Percentiles rank a stretch among this genome's conserved stretches.
Evolutionary conservation across 64 coral and sea anemone genomes (phyloP).

Genomic region (Dendronephthya gigantea): DNA sequence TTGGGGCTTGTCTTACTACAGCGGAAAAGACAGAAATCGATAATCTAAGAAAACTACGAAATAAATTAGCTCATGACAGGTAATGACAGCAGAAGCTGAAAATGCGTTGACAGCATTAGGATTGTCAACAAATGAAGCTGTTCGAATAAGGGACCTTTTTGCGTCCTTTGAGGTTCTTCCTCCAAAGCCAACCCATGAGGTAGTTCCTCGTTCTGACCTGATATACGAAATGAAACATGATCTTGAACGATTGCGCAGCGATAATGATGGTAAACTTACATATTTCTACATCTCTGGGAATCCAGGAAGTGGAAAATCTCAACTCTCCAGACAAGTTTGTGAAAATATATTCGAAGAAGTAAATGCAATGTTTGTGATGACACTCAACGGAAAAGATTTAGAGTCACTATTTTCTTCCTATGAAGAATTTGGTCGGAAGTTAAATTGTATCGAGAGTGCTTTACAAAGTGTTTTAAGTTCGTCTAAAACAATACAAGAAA

Average conservation of each 20-base stretch:
- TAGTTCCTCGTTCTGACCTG: background rate
- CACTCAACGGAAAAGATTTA: background rate
- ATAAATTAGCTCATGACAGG: slow-evolving; percentile 4
- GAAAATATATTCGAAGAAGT: background rate
- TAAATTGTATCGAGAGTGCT: slow-evolving; percentile 1
- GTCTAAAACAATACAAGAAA: no score
- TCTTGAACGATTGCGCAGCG: no score
- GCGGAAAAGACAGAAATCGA: no score
- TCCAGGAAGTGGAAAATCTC: no score
- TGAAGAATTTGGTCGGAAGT: slow-evolving; percentile 7
- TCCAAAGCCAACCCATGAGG: background rate
- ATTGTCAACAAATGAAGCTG: no score
- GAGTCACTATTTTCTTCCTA: no score
- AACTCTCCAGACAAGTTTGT: slow-evolving; percentile 11
- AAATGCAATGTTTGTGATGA: background rate
- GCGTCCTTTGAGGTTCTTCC: background rate
- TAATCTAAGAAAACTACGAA: slow-evolving; percentile 4
- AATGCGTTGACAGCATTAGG: background rate
- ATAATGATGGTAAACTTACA: no score
- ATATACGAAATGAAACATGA: background rate
- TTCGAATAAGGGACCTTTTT: no score
- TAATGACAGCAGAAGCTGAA: background rate
- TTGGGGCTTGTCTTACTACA: no score
- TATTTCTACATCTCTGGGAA: no score
- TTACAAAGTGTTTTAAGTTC: no score